Conservation (phyloP, 2,888 invertebrate genomes). For the Lasioglossum figueresi region DNA sequence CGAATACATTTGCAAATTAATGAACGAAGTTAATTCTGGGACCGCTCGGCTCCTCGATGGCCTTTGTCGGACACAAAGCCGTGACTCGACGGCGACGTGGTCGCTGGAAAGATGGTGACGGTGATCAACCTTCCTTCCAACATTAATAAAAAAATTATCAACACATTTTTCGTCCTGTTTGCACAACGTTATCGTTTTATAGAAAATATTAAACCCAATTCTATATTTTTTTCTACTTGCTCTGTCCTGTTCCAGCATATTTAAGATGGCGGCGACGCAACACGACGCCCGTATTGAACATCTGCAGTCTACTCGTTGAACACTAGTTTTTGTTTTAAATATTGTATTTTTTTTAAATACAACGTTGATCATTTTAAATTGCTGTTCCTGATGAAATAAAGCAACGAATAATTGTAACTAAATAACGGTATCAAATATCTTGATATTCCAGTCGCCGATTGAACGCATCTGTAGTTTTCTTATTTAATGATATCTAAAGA, state of each 20-base stretch:
- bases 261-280: neutral
- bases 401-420: too few species aligned
- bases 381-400: too few species aligned
- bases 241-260: neutral
- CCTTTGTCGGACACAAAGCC: slow-evolving; percentile 31
- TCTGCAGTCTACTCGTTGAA: too few species aligned
- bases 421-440: too few species aligned
- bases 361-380: too few species aligned
- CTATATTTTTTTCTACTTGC: neutral
- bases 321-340: too few species aligned
- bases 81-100: neutral
- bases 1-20: slow-evolving; percentile 45
- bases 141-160: neutral
- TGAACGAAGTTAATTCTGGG: slow-evolving; percentile 24
- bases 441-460: too few species aligned
- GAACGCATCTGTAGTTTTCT: too few species aligned
- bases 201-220: too few species aligned
- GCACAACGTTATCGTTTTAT: too few species aligned
- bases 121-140: neutral
- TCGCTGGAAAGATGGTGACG: neutral
- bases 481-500: neutral
- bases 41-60: slow-evolving; percentile 27
- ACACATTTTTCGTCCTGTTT: neutral
- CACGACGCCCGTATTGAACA: neutral
- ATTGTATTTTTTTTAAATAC: too few species aligned